phyloP scores from a whole-genome alignment of 2,888 invertebrate genomes.

The Stenolophus ochropezus region DNA sequence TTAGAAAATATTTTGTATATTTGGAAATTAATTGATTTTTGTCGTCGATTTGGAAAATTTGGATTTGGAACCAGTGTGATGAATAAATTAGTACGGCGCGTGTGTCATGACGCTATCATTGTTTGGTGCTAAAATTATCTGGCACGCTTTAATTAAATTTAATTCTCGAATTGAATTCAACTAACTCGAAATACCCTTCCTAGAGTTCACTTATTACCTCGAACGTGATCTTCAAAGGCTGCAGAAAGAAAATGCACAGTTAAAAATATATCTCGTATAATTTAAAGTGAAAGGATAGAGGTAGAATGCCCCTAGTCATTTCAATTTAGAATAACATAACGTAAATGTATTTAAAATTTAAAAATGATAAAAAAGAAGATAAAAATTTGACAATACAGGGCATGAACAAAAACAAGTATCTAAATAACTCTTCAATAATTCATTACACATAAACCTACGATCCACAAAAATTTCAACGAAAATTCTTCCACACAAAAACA shows the following conservation, averaged over 20 bases:
- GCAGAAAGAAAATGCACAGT: background rate
- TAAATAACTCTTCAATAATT: slow-evolving; percentile 55
- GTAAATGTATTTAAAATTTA: slow-evolving; percentile 60
- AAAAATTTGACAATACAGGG: slow-evolving; percentile 55
- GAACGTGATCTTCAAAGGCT: background rate
- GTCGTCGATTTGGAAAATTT: too few species aligned
- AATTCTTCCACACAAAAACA: background rate
- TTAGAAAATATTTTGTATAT: too few species aligned
- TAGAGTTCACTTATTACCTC: background rate
- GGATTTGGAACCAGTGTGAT: background rate
- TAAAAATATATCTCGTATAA: background rate
- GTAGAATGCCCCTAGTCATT: slow-evolving; percentile 39
- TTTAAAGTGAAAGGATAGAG: background rate
- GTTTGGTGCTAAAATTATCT: slow-evolving; percentile 51
- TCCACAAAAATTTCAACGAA: background rate
- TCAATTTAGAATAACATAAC: slow-evolving; percentile 57
- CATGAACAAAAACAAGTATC: slow-evolving; percentile 59
- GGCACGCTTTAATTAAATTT: slow-evolving; percentile 33
- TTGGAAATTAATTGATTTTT: too few species aligned
- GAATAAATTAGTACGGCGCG: background rate
- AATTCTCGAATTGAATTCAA: background rate
- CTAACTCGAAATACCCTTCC: background rate
- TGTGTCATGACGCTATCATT: slow-evolving; percentile 31
- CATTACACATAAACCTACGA: slow-evolving; percentile 42
- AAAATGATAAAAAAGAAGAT: slow-evolving; percentile 56